These are phyloP conservation scores for Tribolium castaneum DNA, from an alignment of 1,140 invertebrate genomes.

Conservation along the genomic window DNA sequence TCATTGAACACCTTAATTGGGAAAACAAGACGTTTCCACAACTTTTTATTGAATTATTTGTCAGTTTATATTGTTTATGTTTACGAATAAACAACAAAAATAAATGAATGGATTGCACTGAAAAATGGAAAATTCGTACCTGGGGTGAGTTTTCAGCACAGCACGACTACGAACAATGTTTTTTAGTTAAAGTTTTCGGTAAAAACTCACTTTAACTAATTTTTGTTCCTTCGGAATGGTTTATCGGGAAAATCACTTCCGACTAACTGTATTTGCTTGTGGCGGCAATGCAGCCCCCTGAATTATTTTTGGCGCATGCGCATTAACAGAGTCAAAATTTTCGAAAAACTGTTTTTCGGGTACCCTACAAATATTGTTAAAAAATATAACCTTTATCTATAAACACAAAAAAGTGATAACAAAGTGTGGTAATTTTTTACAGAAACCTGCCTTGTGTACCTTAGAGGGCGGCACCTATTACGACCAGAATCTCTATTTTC, in stretches of 20 bases:
- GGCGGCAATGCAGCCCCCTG: constrained; percentile 40
- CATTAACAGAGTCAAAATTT: neutral
- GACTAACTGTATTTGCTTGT: constrained; percentile 39
- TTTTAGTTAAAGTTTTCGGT: neutral
- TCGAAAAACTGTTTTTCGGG: too few species aligned
- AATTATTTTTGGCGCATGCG: constrained; percentile 30
- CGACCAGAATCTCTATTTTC: neutral
- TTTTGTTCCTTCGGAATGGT: constrained; percentile 37
- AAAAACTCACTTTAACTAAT: neutral
- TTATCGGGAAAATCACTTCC: constrained; percentile 33
- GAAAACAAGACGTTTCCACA: neutral
- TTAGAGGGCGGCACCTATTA: neutral
- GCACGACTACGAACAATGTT: neutral
- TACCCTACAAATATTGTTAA: too few species aligned
- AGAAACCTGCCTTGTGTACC: neutral
- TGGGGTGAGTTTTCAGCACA: neutral
- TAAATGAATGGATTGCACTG: neutral
- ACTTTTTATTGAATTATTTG: neutral
- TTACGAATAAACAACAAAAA: neutral
- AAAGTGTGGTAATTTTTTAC: neutral
- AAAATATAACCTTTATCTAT: neutral
- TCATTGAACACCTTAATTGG: too few species aligned
- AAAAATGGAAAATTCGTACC: neutral
- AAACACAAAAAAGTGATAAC: neutral
- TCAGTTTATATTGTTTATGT: neutral